Evolutionary conservation across 2,113 vertebrate genomes (phyloP).

Genomic region (Romanogobio albipinnatus): DNA sequence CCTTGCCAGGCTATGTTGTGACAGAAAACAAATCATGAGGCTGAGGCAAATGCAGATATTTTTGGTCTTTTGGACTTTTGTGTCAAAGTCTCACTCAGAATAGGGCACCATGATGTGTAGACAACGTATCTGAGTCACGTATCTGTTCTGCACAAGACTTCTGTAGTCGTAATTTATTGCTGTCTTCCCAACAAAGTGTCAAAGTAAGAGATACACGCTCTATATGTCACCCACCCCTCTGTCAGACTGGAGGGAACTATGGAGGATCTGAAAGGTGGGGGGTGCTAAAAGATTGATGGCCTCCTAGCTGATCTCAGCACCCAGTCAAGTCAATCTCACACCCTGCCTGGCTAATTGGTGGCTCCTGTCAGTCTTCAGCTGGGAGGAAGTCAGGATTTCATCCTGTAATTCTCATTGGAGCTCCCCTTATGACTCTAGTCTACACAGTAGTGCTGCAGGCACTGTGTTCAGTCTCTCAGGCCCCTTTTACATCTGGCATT

Average conservation of each 20-base stretch:
- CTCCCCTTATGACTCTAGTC: slow-evolving; percentile 1
- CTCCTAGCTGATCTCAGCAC: slow-evolving; percentile 42
- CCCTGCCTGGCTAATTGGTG: slow-evolving; percentile 60
- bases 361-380: slow-evolving; percentile 52
- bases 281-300: slow-evolving; percentile 42
- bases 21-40: background rate
- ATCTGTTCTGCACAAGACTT: slow-evolving; percentile 1
- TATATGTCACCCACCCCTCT: slow-evolving; percentile 12
- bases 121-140: slow-evolving; percentile 4
- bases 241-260: background rate
- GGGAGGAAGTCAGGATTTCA: slow-evolving; percentile 19
- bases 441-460: background rate
- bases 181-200: slow-evolving; percentile 22
- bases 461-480: background rate
- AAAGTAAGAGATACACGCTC: background rate
- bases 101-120: background rate
- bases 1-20: background rate
- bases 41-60: background rate
- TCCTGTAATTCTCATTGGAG: slow-evolving; percentile 44
- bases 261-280: slow-evolving; percentile 6
- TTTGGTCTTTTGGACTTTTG: slow-evolving; percentile 18
- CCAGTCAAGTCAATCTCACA: slow-evolving; percentile 38
- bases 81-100: background rate
- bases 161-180: slow-evolving; percentile 11
- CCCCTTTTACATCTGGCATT: background rate